A percentile compares a stretch with the other conserved stretches of the same genome.
Conservation (phyloP, 2,797 vertebrate genomes). For the Anguilla megastoma region DNA sequence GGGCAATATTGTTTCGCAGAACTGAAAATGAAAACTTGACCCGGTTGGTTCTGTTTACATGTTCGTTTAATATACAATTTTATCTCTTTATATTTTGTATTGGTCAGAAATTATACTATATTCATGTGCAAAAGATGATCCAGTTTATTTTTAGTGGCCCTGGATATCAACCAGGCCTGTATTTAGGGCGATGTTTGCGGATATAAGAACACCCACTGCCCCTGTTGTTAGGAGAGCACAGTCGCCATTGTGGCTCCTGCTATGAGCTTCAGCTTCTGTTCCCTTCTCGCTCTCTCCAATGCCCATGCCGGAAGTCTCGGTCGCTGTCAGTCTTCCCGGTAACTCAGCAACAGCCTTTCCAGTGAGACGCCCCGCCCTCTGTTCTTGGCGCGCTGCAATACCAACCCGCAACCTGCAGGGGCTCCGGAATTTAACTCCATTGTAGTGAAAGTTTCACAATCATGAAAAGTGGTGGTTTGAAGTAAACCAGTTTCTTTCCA, state of each 20-base stretch:
- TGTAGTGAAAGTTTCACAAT: conserved; percentile 30
- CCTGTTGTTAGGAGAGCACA: conserved; percentile 72
- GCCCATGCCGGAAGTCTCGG: conserved; percentile 59
- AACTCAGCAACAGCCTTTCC: conserved; percentile 65
- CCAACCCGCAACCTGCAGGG: conserved; percentile 32
- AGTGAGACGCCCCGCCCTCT: conserved; percentile 52
- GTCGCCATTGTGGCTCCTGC: conserved; percentile 81
- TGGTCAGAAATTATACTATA: conserved; percentile 79
- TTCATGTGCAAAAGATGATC: conserved; percentile 82
- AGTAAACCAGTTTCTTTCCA: conserved; percentile 18
- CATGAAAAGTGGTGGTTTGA: conserved; percentile 21
- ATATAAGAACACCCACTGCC: conserved; percentile 81
- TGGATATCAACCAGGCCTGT: conserved; percentile 78
- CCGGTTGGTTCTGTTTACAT: conserved; percentile 82
- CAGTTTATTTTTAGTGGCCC: conserved; percentile 83
- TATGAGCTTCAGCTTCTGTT: conserved; percentile 49
- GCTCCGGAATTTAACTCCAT: conserved; percentile 27
- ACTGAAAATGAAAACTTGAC: conserved; percentile 80
- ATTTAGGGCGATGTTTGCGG: conserved; percentile 84
- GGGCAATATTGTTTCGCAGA: conserved; percentile 72
- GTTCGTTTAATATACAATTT: conserved; percentile 77
- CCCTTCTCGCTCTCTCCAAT: conserved; percentile 22
- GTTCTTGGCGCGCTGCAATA: conserved; percentile 32
- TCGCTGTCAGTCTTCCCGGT: conserved; percentile 63
- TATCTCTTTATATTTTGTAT: conserved; percentile 74